Conservation (phyloP, 1,140 invertebrate genomes). For the Panagrolaimus sp. region DNA sequence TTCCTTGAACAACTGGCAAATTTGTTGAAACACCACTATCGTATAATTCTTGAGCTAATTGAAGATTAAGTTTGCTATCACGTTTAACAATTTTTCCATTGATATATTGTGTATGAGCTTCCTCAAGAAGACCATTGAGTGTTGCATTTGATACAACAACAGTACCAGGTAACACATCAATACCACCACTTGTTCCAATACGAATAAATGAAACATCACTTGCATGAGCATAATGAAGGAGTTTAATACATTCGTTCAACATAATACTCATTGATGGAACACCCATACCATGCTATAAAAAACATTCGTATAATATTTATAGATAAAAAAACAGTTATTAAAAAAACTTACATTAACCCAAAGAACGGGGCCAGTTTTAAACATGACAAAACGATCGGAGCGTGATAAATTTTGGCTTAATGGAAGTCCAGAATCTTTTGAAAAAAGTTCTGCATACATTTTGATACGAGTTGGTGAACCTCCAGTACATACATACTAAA, state of each 20-base stretch:
- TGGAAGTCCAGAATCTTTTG: constrained; percentile 79
- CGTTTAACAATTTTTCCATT: constrained; percentile 76
- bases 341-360: constrained; percentile 75
- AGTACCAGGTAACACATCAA: constrained; percentile 44
- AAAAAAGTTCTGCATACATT: constrained; percentile 81
- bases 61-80: constrained; percentile 74
- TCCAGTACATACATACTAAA: constrained; percentile 93
- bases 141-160: constrained; percentile 49
- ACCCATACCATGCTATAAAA: constrained; percentile 79
- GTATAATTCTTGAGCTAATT: constrained; percentile 72
- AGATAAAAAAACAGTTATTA: too few species aligned
- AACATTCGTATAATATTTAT: constrained; percentile 16
- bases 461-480: constrained; percentile 90
- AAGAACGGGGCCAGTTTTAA: constrained; percentile 88
- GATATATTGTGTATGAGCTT: constrained; percentile 68
- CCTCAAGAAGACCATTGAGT: constrained; percentile 46
- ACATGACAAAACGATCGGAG: constrained; percentile 91
- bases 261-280: constrained; percentile 83
- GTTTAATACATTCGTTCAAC: constrained; percentile 83
- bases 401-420: constrained; percentile 83
- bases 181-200: constrained; percentile 69
- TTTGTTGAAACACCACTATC: constrained; percentile 67
- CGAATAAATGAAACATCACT: constrained; percentile 82
- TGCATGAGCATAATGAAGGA: constrained; percentile 79
- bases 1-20: constrained; percentile 68